Evolutionary conservation across 2,797 vertebrate genomes (phyloP).

Genomic region (Sebastes cheni): DNA sequence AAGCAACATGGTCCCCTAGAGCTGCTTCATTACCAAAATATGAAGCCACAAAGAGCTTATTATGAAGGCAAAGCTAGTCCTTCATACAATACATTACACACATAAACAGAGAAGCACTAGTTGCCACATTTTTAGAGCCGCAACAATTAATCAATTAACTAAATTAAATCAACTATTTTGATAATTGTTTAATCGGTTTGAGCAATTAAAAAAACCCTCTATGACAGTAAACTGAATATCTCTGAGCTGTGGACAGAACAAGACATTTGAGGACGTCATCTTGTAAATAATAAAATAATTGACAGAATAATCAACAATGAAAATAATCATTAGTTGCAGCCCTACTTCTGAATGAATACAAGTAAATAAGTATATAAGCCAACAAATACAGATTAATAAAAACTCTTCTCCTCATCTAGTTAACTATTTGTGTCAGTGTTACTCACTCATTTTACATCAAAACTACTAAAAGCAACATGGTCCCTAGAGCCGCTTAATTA

Average conservation of each 20-base stretch:
- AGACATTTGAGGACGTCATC: no score
- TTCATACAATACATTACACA: not conserved
- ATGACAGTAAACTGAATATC: no score
- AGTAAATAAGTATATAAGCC: not conserved
- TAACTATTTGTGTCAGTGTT: not conserved
- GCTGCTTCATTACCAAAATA: not conserved
- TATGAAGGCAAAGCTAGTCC: not conserved
- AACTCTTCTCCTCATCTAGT: not conserved
- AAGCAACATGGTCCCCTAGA: not conserved
- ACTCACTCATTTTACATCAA: no score
- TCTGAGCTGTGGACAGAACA: no score
- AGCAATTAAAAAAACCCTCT: no score
- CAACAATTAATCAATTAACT: no score
- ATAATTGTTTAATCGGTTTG: no score
- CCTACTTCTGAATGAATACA: not conserved
- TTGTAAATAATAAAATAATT: no score
- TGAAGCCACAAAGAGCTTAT: not conserved
- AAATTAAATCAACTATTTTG: no score
- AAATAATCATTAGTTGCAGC: no score
- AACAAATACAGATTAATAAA: not conserved
- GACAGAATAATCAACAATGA: no score
- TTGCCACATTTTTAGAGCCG: not conserved
- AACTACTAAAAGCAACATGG: conserved; percentile 1
- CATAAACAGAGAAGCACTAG: not conserved
- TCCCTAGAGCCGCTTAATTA: not conserved